These are phyloP conservation scores for Rhabdomys dilectus DNA, from an alignment of 2,113 vertebrate species.

Conservation along the genomic window DNA sequence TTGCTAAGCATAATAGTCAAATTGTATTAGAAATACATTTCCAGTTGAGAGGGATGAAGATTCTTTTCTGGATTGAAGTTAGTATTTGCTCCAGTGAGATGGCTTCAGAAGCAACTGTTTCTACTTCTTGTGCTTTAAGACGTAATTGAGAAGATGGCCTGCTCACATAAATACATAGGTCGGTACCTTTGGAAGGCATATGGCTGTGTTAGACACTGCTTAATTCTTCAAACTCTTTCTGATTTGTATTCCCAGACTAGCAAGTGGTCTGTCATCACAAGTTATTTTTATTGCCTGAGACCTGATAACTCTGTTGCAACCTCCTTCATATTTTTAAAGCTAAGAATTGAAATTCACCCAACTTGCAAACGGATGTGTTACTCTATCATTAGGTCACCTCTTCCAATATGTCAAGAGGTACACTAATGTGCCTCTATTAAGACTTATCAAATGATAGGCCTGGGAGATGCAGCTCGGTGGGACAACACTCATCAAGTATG, in stretches of 20 bases:
- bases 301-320: conserved; percentile 20
- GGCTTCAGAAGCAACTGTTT: neutral
- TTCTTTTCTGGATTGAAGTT: neutral
- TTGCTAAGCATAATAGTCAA: conserved; percentile 22
- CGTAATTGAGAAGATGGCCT: neutral
- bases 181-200: neutral
- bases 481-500: neutral
- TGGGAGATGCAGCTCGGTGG: neutral
- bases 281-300: conserved; percentile 52
- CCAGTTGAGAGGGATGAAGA: neutral
- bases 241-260: conserved; percentile 44
- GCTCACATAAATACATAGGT: neutral
- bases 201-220: neutral
- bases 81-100: neutral
- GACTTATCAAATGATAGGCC: neutral
- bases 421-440: neutral
- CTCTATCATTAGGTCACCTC: neutral
- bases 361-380: neutral
- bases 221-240: neutral
- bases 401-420: neutral
- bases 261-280: conserved; percentile 9
- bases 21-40: conserved; percentile 12
- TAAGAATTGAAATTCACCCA: conserved; percentile 32
- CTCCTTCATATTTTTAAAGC: conserved; percentile 48
- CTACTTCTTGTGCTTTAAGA: conserved; percentile 4